Conservation (phyloP, 2,113 vertebrate genomes). For the Fulmarus glacialis region DNA sequence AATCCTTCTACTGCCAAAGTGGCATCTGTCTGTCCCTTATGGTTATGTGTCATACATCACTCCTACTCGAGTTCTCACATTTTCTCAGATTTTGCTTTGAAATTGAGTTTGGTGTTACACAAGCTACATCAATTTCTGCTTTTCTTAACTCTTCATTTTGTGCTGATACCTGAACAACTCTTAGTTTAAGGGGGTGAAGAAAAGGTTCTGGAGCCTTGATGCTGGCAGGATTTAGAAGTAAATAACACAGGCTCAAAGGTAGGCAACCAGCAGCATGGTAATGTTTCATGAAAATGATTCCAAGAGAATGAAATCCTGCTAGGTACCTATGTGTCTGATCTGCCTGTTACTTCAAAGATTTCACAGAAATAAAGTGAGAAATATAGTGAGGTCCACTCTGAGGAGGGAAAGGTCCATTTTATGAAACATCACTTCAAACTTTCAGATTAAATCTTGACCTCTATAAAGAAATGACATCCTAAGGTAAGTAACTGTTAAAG, state of each 20-base stretch:
- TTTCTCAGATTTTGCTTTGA: constrained; percentile 1
- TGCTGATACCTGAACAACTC: not conserved
- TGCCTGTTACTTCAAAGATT: not conserved
- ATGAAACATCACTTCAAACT: not conserved
- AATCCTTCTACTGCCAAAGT: not conserved
- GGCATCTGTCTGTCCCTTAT: not conserved
- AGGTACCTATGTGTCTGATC: not conserved
- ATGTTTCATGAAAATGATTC: not conserved
- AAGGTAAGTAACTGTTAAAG: not conserved
- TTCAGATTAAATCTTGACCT: not conserved
- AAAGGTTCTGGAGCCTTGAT: not conserved
- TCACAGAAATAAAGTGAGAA: not conserved
- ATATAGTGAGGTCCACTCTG: not conserved
- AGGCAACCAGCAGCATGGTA: not conserved
- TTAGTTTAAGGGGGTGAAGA: not conserved
- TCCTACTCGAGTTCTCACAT: not conserved
- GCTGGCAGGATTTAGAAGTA: not conserved
- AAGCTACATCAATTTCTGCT: not conserved
- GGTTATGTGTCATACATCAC: not conserved
- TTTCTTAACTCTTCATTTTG: not conserved
- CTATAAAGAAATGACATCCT: not conserved
- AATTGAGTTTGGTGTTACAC: not conserved
- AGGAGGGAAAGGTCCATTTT: not conserved
- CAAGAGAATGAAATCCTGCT: not conserved
- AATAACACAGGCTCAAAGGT: not conserved